Base-by-base conservation (phyloP, 2,888 invertebrate species). In the Catocala nupta region DNA sequence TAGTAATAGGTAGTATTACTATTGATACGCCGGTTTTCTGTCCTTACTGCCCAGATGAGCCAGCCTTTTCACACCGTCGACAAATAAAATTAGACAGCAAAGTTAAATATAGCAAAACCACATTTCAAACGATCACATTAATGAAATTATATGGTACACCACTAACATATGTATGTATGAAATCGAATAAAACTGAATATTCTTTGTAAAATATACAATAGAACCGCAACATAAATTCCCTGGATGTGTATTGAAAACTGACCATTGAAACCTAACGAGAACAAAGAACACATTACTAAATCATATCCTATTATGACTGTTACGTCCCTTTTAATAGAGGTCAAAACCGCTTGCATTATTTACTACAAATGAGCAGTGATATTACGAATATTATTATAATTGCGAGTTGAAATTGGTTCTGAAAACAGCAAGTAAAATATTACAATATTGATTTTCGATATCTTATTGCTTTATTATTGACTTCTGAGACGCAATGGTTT, bases 281-380 rank as follows among this genome's bases (percentile, higher is more conserved):
- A 59, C 47, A 12, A 42, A 60, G 12, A 65, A 62, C 58, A 56
- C 57, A 65, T 50, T 34, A 51, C 42, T 49, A 10, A 33, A 60
- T 49, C 12, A 62, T 74, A 53, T 16, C 51, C 62, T 43, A 59
- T 44, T 65, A 60, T 66, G 45, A 16, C 50, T 62, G 42, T 66
- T 60, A 65, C 13, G 4, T 8, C 11, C 5, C 2, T 36, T 33
- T 44, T 0, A 0, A 42, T 66, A 71, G 55, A 74, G 67, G 39
- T 58, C 55, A 60, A n/a, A 74, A 65, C 59, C 5, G 55, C 57
- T 9, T 65, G 53, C 33, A 51, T 61, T 44, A 52, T 53, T 71
- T 58, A 60, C 13, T 65, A 57, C 48, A 70, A 65, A 65, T 49
- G 33, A 49, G 33, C 5, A 33, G 49, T 49, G 34, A 49, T 34